Conservation (phyloP, 2,888 invertebrate species). For the Acanthosepion pharaonis region DNA sequence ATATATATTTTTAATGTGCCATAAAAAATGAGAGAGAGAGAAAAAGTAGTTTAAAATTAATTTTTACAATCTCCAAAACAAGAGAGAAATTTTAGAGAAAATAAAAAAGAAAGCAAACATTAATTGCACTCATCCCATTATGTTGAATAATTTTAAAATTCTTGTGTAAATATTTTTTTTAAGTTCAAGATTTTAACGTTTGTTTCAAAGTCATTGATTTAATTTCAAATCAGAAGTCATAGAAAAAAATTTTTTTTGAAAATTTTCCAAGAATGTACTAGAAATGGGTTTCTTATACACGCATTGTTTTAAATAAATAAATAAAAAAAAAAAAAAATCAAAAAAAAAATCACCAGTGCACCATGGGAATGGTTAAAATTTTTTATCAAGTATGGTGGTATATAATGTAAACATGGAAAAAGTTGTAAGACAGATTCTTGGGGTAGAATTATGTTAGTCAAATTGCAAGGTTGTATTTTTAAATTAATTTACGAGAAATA, state of each 20-base stretch:
- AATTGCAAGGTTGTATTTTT: too few species aligned
- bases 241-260: neutral
- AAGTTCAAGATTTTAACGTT: neutral
- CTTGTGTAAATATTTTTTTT: constrained; percentile 3
- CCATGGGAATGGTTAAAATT: neutral
- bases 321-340: neutral
- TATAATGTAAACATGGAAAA: neutral
- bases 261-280: constrained; percentile 6
- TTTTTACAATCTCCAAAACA: neutral
- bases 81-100: neutral
- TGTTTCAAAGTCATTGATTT: constrained; percentile 33
- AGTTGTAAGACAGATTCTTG: neutral
- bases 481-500: neutral
- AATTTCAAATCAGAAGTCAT: neutral
- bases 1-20: neutral
- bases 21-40: neutral
- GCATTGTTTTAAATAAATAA: neutral
- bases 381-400: constrained; percentile 10
- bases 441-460: neutral
- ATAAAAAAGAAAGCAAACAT: neutral
- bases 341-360: constrained; percentile 17
- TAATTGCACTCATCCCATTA: neutral
- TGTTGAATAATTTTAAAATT: neutral
- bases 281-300: constrained; percentile 1
- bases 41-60: neutral